Evolutionary conservation across 2,113 vertebrate species (phyloP).

Genomic region (Zingel zingel): DNA sequence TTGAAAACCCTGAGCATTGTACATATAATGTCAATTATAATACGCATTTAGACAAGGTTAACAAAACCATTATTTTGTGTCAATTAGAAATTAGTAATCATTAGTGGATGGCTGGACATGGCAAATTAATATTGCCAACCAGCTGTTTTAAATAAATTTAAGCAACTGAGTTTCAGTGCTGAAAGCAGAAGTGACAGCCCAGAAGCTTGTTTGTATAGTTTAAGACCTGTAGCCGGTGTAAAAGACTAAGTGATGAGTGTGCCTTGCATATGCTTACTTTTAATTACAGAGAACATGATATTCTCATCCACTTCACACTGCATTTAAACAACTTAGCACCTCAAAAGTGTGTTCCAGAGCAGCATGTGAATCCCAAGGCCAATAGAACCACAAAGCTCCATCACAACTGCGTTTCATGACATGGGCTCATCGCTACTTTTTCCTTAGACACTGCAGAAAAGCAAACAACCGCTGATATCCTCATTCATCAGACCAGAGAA

Average conservation of each 20-base stretch:
- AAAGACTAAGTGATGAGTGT: no score
- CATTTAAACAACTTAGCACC: background rate
- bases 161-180: background rate
- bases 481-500: slow-evolving; percentile 57
- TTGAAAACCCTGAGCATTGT: background rate
- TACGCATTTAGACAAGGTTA: background rate
- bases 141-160: background rate
- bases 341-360: slow-evolving; percentile 13
- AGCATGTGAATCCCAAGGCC: slow-evolving; percentile 44
- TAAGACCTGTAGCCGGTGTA: background rate
- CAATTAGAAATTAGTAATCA: no score
- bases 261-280: background rate
- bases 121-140: background rate
- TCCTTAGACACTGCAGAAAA: slow-evolving; percentile 30
- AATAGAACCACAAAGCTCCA: slow-evolving; percentile 33
- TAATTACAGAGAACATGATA: slow-evolving; percentile 8
- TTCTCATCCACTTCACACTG: slow-evolving; percentile 23
- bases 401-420: slow-evolving; percentile 48
- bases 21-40: background rate
- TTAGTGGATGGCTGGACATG: background rate
- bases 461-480: slow-evolving; percentile 48
- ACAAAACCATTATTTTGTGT: background rate
- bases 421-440: slow-evolving; percentile 38
- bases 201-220: background rate
- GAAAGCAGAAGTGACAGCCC: background rate